Base-by-base conservation (phyloP, 1,140 invertebrate species). In the Myzus persicae region DNA sequence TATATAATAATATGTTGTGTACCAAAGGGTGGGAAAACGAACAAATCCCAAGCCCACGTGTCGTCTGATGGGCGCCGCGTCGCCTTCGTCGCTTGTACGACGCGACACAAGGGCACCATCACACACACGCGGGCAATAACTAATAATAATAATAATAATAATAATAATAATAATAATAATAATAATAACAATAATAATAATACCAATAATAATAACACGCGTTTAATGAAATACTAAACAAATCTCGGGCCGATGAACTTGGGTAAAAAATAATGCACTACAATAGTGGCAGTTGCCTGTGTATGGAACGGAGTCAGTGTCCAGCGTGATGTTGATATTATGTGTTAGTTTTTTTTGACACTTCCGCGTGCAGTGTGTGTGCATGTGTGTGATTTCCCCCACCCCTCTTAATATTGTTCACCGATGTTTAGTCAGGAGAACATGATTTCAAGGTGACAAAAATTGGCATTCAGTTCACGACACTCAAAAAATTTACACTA, bases 311-410 rank as follows among this genome's bases (percentile, higher is more conserved):
- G 48, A 82, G 90, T 82, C 76, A 46, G n/a, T 82, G 91, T 81
- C 91, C 91, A 92, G n/a, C 20, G 44, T 38, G 87, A 92, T 92
- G 91, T 92, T 92, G 82, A 81, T 92, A 81, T 82, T 76, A 76
- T n/a, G n/a, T 76, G n/a, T n/a, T 81, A 82, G 44, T 82, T 82
- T 82, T 92, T 76, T 91, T 46, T 31, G 24, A 51, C 67, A 92
- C 91, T 92, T 92, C 91, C 91, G 91, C 76, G 44, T 92, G 38
- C 81, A 82, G 42, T 51, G 22, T 81, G 11, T 11, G 38, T 42
- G 18, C 26, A n/a, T n/a, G 26, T 90, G 8, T 46, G 26, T 84
- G 14, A 48, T 82, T 51, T 36, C n/a, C 67, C 26, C 14, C 59
- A 18, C 59, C 6, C 14, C n/a, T 6, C 76, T n/a, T 76, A 20